Evolutionary conservation across 2,888 invertebrate species (phyloP).

Genomic region (Homarus gammarus): DNA sequence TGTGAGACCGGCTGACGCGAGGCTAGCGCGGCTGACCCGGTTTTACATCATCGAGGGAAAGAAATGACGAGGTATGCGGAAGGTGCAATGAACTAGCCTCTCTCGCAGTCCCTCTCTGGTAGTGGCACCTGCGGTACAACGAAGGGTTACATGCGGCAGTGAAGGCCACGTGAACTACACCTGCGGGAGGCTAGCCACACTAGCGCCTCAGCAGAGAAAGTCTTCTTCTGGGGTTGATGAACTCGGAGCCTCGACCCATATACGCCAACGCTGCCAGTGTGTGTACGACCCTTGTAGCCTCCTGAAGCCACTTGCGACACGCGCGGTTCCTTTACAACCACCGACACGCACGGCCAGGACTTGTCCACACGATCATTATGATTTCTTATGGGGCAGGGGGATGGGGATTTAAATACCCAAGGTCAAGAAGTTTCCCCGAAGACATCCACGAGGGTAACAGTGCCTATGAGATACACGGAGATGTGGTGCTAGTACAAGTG

Average conservation of each 20-base stretch:
- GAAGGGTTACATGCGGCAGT: background rate
- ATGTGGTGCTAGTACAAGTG: too few relatives aligned
- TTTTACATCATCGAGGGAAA: slow-evolving; percentile 66
- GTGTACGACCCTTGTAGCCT: slow-evolving; percentile 35
- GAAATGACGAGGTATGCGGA: slow-evolving; percentile 59
- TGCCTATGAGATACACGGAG: too few relatives aligned
- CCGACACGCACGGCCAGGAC: slow-evolving; percentile 13
- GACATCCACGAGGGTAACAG: background rate
- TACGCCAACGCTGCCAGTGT: slow-evolving; percentile 53
- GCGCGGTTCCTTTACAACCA: background rate
- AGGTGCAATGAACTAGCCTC: slow-evolving; percentile 70
- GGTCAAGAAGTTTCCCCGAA: background rate
- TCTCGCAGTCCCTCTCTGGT: slow-evolving; percentile 18
- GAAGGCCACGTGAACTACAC: slow-evolving; percentile 40
- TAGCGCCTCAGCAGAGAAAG: slow-evolving; percentile 55
- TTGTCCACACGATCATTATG: background rate
- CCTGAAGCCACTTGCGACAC: slow-evolving; percentile 49
- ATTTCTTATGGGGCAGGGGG: background rate
- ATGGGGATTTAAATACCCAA: background rate
- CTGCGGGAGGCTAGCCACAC: slow-evolving; percentile 32
- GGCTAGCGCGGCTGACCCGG: slow-evolving; percentile 60
- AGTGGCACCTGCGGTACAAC: slow-evolving; percentile 32
- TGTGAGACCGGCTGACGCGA: slow-evolving; percentile 42
- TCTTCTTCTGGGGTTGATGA: slow-evolving; percentile 62
- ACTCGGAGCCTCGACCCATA: slow-evolving; percentile 66